A percentile compares a stretch with the other conserved stretches of the same genome.
These are phyloP conservation scores for Stomorhina lunata DNA, from an alignment of 2,888 invertebrate genomes.

Conservation along the genomic window DNA sequence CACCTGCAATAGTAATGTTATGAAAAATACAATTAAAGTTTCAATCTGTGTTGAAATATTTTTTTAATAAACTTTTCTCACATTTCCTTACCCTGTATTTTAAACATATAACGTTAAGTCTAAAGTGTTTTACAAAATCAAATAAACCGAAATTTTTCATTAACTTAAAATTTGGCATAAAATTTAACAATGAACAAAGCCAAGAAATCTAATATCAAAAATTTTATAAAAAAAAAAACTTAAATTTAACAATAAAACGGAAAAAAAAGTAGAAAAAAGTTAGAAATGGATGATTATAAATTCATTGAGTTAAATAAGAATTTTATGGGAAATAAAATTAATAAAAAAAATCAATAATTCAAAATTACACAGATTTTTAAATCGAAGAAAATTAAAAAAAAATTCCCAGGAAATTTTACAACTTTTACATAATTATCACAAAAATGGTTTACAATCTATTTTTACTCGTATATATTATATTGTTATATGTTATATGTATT, in stretches of 20 bases:
- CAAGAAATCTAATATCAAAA: constrained; percentile 41
- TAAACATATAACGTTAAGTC: neutral
- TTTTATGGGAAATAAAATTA: neutral
- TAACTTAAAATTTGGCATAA: constrained; percentile 25
- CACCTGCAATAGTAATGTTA: no score
- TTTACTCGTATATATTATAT: neutral
- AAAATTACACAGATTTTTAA: neutral
- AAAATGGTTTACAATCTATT: constrained; percentile 34
- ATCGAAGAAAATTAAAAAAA: neutral
- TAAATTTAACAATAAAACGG: neutral
- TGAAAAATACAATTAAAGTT: no score
- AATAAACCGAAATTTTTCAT: constrained; percentile 56
- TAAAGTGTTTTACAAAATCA: constrained; percentile 61
- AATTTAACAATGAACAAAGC: constrained; percentile 55
- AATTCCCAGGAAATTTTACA: constrained; percentile 37
- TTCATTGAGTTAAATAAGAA: constrained; percentile 32
- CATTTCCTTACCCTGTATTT: constrained; percentile 44
- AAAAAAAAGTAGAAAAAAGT: constrained; percentile 3
- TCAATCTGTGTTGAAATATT: no score
- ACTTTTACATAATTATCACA: constrained; percentile 29
- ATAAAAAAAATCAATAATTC: constrained; percentile 49
- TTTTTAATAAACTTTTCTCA: no score
- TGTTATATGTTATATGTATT: neutral
- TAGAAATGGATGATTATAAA: constrained; percentile 1
- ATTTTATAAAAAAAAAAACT: neutral